Base-by-base conservation (phyloP, 2,113 vertebrate species). In the Malurus cyaneus region DNA sequence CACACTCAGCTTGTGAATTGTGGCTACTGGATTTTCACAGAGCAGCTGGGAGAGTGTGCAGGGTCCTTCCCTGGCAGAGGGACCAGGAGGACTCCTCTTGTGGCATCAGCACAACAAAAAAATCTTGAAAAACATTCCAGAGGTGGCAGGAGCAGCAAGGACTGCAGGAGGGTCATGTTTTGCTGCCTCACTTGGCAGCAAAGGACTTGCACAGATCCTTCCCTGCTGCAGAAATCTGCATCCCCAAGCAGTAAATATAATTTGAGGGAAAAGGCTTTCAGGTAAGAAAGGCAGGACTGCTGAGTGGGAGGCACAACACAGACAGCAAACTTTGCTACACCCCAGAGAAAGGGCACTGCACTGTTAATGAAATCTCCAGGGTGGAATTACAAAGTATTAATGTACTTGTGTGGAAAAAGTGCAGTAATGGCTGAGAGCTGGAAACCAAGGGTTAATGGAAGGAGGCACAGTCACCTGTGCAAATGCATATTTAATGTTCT, bases 401-500 rank as follows among this genome's bases (percentile, higher is more conserved):
- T 13, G 1, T 10, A 29, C 32, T 66, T 64, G 29, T 52, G 41
- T 72, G 49, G 53, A 32, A 41, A 12, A 89, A 1, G 1, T 23
- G n/a, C 53, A 61, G 46, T 13, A 64, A 50, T 8, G 13, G 26
- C 50, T 79, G 53, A 41, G 69, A 64, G 81, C 18, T 46, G 25
- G 41, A 93, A 92, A 69, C 5, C 25, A n/a, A 13, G 88, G 61
- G 70, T 87, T 95, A 93, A 91, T 42, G 66, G 46, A 81, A 86
- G 74, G 78, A 94, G 78, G 41, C 70, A 69, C 57, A 85, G 74
- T 88, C 90, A 96, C 93, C 88, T 89, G 61, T 71, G 66, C 66
- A 91, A 69, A 91, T 85, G 84, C 61, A 85, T 89, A 44, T 87
- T 95, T 91, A 82, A 81, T 61, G 41, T 53, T 79, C 85, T 89